Evolutionary conservation across 2,113 vertebrate genomes (phyloP).

Genomic region (Bostrychus sinensis): DNA sequence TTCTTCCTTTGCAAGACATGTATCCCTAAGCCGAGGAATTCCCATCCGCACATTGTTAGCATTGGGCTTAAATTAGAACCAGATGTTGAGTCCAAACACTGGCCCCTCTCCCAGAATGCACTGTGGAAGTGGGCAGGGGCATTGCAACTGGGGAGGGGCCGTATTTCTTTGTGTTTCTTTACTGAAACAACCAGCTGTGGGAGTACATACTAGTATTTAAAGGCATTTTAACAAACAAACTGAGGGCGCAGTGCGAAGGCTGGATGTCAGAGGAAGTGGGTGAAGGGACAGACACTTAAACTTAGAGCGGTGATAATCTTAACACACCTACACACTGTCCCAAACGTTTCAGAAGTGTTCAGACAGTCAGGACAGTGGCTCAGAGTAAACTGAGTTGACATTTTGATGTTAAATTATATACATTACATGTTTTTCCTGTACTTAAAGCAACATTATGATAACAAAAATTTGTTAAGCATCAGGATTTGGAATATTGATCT

Average conservation of each 20-base stretch:
- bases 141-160: slow-evolving; percentile 9
- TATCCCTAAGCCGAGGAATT: slow-evolving; percentile 61
- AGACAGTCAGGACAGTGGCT: too few relatives aligned
- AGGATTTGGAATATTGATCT: too few relatives aligned
- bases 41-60: slow-evolving; percentile 64
- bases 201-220: slow-evolving; percentile 45
- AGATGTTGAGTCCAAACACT: slow-evolving; percentile 69
- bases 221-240: slow-evolving; percentile 50
- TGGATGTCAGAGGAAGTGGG: slow-evolving; percentile 51
- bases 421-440: too few relatives aligned
- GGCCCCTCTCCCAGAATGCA: slow-evolving; percentile 31
- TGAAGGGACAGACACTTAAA: slow-evolving; percentile 36
- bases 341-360: too few relatives aligned
- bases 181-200: background rate
- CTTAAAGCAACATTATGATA: too few relatives aligned
- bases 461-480: too few relatives aligned
- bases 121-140: slow-evolving; percentile 39
- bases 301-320: too few relatives aligned
- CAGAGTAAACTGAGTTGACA: too few relatives aligned
- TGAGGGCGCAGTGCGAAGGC: slow-evolving; percentile 49
- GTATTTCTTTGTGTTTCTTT: background rate
- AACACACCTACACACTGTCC: slow-evolving; percentile 11
- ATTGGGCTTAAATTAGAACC: slow-evolving; percentile 68
- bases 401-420: too few relatives aligned
- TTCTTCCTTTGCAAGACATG: slow-evolving; percentile 53